phyloP scores from a whole-genome alignment of 2,797 vertebrate species.

The Melanotaenia trifasciata region DNA sequence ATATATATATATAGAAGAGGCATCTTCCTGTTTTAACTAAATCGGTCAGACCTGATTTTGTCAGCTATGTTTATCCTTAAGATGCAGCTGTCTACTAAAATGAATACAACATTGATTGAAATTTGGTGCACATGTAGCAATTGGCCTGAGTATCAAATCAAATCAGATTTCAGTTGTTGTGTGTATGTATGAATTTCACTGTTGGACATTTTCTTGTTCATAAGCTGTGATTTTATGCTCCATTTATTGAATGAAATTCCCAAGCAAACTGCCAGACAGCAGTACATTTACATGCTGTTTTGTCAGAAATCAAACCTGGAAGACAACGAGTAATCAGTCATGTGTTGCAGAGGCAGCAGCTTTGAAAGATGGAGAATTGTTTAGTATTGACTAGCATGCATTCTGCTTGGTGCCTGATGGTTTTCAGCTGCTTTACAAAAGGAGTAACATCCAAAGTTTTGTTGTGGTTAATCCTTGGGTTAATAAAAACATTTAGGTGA shows the following conservation, averaged over 20 bases:
- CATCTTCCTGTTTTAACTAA: not conserved
- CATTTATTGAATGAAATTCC: constrained; percentile 44
- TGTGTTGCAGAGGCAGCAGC: constrained; percentile 39
- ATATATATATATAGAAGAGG: no score
- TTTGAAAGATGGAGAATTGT: constrained; percentile 23
- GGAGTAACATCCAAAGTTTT: not conserved
- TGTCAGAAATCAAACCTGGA: constrained; percentile 54
- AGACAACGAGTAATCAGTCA: constrained; percentile 53
- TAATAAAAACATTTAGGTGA: constrained; percentile 13
- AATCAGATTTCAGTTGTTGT: constrained; percentile 25
- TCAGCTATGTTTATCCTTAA: not conserved
- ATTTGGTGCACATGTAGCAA: constrained; percentile 7
- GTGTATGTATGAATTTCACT: constrained; percentile 21
- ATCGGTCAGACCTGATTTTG: not conserved
- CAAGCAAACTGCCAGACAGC: constrained; percentile 31
- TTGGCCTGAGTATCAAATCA: constrained; percentile 18
- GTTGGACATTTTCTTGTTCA: constrained; percentile 28
- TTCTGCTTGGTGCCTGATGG: constrained; percentile 8
- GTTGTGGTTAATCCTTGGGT: constrained; percentile 6
- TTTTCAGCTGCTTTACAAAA: constrained; percentile 16
- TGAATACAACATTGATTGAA: constrained; percentile 4
- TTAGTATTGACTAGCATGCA: constrained; percentile 9
- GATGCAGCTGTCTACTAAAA: constrained; percentile 4
- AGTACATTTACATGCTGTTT: constrained; percentile 35
- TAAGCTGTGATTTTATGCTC: constrained; percentile 41